Percentiles rank a stretch among this genome's conserved stretches.
phyloP scores from a whole-genome alignment of 2,113 vertebrate genomes.

The Anoplopoma fimbria region DNA sequence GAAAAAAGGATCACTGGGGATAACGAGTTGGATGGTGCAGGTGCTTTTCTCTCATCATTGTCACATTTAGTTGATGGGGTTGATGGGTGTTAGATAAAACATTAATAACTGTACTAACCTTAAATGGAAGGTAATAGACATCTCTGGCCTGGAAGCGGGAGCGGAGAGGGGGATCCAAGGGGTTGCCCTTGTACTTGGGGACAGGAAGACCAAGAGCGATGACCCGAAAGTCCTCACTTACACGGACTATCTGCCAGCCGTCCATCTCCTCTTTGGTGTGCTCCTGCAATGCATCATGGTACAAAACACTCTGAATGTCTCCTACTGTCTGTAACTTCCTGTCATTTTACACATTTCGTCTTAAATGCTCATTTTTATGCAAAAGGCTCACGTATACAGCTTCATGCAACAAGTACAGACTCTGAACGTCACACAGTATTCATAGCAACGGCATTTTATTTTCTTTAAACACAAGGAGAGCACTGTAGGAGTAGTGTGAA shows the following conservation, averaged over 20 bases:
- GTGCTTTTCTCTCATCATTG: background rate
- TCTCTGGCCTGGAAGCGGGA: slow-evolving; percentile 98
- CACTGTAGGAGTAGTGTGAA: slow-evolving; percentile 34
- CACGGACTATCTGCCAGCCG: slow-evolving; percentile 94
- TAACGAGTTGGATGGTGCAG: background rate
- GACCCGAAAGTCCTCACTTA: slow-evolving; percentile 97
- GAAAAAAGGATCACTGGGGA: background rate
- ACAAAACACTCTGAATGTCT: background rate
- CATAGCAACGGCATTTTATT: background rate
- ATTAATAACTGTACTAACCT: too few relatives aligned
- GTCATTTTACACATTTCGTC: slow-evolving; percentile 5
- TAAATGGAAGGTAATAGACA: slow-evolving; percentile 94
- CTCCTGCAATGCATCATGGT: slow-evolving; percentile 81
- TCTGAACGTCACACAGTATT: too few relatives aligned
- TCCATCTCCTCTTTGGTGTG: slow-evolving; percentile 93
- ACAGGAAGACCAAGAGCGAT: slow-evolving; percentile 97
- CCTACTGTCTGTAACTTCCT: background rate
- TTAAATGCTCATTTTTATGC: background rate
- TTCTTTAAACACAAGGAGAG: background rate
- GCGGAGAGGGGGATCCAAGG: slow-evolving; percentile 95
- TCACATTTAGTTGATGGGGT: background rate
- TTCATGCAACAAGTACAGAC: slow-evolving; percentile 2
- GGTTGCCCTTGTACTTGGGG: slow-evolving; percentile 94
- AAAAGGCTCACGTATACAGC: background rate
- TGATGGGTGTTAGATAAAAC: background rate